Percentiles rank a stretch among this genome's conserved stretches.
Conservation (phyloP, 92 coral and sea anemone species). For the Porites evermanni region DNA sequence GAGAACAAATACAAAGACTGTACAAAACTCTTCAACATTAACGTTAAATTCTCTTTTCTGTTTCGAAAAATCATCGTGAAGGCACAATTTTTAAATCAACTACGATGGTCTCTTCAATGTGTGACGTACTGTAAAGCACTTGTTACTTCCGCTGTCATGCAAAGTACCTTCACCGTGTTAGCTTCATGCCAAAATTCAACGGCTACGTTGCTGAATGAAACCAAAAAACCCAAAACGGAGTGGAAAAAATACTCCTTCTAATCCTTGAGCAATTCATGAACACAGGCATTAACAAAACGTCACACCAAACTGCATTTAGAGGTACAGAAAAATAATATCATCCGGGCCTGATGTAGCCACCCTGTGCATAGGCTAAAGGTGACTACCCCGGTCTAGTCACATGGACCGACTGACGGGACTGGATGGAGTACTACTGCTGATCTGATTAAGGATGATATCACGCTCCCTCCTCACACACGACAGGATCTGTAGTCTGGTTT, state of each 20-base stretch:
- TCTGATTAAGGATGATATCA: constrained; percentile 35
- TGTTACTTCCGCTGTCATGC: neutral
- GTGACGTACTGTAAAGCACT: neutral
- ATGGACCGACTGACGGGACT: constrained; percentile 44
- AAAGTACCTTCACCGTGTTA: neutral
- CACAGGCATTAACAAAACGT: too few species aligned
- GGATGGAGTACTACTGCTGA: constrained; percentile 36
- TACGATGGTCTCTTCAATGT: neutral
- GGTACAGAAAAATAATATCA: too few species aligned
- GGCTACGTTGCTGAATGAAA: neutral
- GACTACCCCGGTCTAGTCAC: constrained; percentile 26
- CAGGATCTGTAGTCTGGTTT: constrained; percentile 41
- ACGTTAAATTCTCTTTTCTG: neutral
- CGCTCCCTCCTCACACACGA: constrained; percentile 46
- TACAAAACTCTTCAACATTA: too few species aligned
- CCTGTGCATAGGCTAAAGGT: neutral
- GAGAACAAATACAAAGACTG: neutral
- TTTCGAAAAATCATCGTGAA: neutral
- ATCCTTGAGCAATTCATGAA: neutral
- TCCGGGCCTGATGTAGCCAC: neutral
- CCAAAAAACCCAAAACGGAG: neutral
- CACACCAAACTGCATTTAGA: too few species aligned
- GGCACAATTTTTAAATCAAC: too few species aligned
- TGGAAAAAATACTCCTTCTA: neutral
- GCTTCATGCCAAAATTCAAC: too few species aligned